A percentile compares a stretch with the other conserved stretches of the same genome.
Conservation (phyloP, 2,888 invertebrate species). For the Anthrax anthrax region DNA sequence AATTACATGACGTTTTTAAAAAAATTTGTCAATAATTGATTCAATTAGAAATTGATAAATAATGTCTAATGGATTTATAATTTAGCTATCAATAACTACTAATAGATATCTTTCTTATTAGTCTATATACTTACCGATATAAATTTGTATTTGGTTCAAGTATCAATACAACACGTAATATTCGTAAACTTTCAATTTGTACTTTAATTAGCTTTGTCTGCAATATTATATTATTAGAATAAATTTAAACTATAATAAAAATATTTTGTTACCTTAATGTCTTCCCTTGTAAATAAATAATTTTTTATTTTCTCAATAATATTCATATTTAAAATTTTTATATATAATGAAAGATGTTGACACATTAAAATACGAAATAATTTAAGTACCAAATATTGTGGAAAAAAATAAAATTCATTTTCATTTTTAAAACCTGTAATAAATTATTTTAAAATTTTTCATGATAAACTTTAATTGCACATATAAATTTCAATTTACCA, state of each 20-base stretch:
- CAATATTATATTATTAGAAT: no score
- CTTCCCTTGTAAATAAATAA: slow-evolving; percentile 24
- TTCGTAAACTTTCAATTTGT: slow-evolving; percentile 43
- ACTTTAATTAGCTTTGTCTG: slow-evolving; percentile 32
- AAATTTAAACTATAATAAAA: no score
- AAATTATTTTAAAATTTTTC: neutral
- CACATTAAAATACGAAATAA: slow-evolving; percentile 55
- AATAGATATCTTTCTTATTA: no score
- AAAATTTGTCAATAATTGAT: no score
- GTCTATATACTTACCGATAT: slow-evolving; percentile 27
- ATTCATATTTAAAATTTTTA: slow-evolving; percentile 19
- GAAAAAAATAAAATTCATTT: slow-evolving; percentile 42
- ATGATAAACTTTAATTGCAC: neutral
- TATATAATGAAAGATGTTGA: slow-evolving; percentile 32
- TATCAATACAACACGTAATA: slow-evolving; percentile 24
- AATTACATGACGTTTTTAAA: no score
- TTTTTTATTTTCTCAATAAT: slow-evolving; percentile 23
- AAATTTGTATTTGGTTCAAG: slow-evolving; percentile 22
- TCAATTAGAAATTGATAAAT: no score
- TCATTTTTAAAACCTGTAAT: neutral
- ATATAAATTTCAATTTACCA: slow-evolving; percentile 13
- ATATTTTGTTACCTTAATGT: slow-evolving; percentile 25
- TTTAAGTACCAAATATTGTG: slow-evolving; percentile 55
- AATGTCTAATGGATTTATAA: no score
- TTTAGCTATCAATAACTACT: no score